Evolutionary conservation across 2,113 vertebrate species (phyloP).

Genomic region (Cromileptes altivelis): DNA sequence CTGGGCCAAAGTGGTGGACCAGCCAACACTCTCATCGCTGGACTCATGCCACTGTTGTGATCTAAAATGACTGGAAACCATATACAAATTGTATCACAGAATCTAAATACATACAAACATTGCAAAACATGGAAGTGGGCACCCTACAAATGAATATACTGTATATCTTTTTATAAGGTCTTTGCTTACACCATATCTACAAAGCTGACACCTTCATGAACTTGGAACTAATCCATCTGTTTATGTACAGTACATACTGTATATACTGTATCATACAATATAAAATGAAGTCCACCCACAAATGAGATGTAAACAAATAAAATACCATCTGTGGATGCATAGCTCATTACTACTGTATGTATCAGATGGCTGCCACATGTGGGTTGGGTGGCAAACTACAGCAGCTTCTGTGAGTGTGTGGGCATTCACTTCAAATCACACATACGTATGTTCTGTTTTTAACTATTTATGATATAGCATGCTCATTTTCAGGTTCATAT

Average conservation of each 20-base stretch:
- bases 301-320: slow-evolving; percentile 48
- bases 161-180: neutral
- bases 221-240: neutral
- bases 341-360: slow-evolving; percentile 33
- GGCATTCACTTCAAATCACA: slow-evolving; percentile 26
- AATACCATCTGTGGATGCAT: slow-evolving; percentile 54
- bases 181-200: neutral
- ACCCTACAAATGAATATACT: neutral
- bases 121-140: no score
- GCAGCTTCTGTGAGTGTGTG: slow-evolving; percentile 35
- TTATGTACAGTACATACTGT: neutral
- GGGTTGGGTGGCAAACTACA: slow-evolving; percentile 40
- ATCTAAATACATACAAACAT: neutral
- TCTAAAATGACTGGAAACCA: neutral
- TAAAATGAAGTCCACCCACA: neutral
- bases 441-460: slow-evolving; percentile 27
- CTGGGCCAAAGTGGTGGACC: neutral
- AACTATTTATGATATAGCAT: neutral
- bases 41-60: neutral
- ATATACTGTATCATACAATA: neutral
- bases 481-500: no score
- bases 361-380: slow-evolving; percentile 36
- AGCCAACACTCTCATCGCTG: neutral
- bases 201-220: neutral
- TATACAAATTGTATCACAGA: neutral